Percentiles rank a stretch among this genome's conserved stretches.
phyloP scores from a whole-genome alignment of 1,140 invertebrate genomes.

The Camponotus floridanus region DNA sequence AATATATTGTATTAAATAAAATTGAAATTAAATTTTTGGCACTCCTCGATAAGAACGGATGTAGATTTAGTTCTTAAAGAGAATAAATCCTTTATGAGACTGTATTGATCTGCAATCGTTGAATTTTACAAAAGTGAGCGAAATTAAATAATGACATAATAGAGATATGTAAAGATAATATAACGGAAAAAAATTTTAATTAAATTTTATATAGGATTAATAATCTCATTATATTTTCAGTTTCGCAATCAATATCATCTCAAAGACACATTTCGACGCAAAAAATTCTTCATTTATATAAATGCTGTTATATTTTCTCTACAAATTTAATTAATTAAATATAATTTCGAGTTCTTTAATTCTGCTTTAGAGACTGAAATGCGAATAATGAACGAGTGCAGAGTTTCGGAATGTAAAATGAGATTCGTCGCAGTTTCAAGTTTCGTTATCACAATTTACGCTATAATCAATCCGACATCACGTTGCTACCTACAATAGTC shows the following conservation, averaged over 20 bases:
- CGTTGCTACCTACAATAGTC: neutral
- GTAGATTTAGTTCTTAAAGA: neutral
- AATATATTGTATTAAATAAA: conserved; percentile 11
- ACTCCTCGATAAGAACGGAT: neutral
- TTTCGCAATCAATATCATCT: neutral
- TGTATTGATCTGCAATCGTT: neutral
- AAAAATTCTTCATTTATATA: too few species aligned
- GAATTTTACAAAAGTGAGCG: neutral
- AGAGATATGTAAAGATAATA: neutral
- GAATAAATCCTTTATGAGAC: neutral
- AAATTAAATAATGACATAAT: neutral
- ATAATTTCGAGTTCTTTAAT: neutral
- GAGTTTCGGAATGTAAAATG: neutral
- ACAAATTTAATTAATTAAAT: conserved; percentile 17
- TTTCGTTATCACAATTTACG: neutral
- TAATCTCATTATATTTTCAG: too few species aligned
- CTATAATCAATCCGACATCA: conserved; percentile 9
- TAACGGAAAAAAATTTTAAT: neutral
- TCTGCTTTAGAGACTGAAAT: neutral
- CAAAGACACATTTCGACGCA: neutral
- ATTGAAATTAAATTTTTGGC: conserved; percentile 52
- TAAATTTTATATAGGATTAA: neutral
- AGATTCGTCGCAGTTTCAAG: neutral
- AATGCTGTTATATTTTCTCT: neutral
- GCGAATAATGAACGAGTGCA: neutral